Conservation (phyloP, 2,888 invertebrate species). For the Cryptops parisi region DNA sequence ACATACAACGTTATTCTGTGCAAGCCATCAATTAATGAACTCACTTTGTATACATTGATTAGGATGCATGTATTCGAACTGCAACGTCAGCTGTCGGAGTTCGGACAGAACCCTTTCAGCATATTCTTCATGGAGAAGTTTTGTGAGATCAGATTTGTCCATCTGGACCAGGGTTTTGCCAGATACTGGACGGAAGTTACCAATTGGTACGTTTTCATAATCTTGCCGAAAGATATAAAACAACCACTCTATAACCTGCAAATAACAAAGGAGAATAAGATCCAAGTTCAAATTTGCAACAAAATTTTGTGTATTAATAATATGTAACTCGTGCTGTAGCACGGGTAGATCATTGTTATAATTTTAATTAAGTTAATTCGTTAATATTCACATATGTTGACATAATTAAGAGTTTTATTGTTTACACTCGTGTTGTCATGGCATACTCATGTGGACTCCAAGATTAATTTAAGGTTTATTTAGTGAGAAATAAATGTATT, state of each 20-base stretch:
- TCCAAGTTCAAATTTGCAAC: background rate
- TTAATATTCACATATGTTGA: too few species aligned
- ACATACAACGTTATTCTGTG: too few species aligned
- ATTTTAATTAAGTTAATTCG: background rate
- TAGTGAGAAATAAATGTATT: too few species aligned
- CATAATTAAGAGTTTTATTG: background rate
- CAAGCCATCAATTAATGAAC: background rate
- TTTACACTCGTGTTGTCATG: too few species aligned
- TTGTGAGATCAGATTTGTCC: slow-evolving; percentile 1
- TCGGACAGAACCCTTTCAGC: slow-evolving; percentile 1
- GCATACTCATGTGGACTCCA: too few species aligned
- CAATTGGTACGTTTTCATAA: slow-evolving; percentile 8
- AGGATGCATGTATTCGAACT: background rate
- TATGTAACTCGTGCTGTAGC: background rate
- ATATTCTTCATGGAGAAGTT: slow-evolving; percentile 1
- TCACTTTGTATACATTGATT: slow-evolving; percentile 10
- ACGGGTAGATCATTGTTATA: background rate
- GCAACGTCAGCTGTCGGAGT: slow-evolving; percentile 3
- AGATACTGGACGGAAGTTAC: slow-evolving; percentile 2
- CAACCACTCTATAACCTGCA: slow-evolving; percentile 12
- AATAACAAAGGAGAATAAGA: background rate
- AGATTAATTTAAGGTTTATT: too few species aligned
- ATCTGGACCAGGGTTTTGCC: slow-evolving; percentile 3
- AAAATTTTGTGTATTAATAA: background rate
- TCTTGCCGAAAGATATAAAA: slow-evolving; percentile 2